Evolutionary conservation across 2,113 vertebrate species (phyloP).

Genomic region (Dromas ardeola): DNA sequence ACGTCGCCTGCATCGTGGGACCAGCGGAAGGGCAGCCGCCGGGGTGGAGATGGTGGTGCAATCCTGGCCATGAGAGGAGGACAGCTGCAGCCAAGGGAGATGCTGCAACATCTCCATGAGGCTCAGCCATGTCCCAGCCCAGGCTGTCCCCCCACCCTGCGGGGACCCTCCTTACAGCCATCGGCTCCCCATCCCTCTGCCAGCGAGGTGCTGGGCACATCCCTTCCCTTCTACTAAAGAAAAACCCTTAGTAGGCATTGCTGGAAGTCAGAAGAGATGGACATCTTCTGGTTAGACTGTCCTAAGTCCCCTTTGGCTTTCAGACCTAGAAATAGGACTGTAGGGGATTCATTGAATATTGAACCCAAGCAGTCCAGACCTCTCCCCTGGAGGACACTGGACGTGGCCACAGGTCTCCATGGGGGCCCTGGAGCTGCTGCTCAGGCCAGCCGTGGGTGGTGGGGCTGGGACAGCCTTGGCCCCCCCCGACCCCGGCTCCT

Average conservation of each 20-base stretch:
- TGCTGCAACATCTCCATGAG: not conserved
- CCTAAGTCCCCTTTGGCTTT: not conserved
- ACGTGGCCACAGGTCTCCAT: rapidly evolving
- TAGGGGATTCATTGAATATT: rapidly evolving
- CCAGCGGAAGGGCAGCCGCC: not conserved
- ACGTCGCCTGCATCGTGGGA: rapidly evolving
- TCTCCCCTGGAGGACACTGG: not conserved
- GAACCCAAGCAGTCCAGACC: not conserved
- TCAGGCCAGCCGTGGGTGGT: not conserved
- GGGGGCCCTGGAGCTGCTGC: not conserved
- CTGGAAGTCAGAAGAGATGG: not conserved
- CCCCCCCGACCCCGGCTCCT: not conserved
- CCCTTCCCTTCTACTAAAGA: not conserved
- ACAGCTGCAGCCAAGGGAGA: not conserved
- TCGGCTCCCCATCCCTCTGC: not conserved
- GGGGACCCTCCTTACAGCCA: not conserved
- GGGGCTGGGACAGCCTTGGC: not conserved
- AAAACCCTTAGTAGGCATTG: rapidly evolving
- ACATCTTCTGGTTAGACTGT: rapidly evolving
- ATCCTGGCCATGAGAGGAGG: not conserved
- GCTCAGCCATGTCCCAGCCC: not conserved
- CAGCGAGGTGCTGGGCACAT: not conserved
- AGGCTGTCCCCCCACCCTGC: not conserved
- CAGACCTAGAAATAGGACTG: rapidly evolving
- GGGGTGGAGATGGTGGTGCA: not conserved